Conservation (phyloP, 2,797 vertebrate genomes). For the Cryptoprocta ferox region DNA sequence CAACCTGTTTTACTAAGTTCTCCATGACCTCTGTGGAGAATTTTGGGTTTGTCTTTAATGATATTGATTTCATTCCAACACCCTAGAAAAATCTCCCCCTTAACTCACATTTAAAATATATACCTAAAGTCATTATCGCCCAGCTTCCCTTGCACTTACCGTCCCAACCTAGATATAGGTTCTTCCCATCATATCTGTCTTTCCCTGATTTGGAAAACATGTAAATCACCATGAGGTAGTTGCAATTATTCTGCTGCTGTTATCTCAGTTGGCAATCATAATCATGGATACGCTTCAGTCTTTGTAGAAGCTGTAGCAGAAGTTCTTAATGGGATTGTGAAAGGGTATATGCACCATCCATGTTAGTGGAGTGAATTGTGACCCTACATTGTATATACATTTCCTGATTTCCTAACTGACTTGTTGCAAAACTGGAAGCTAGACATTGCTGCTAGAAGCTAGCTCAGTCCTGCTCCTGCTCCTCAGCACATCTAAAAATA, state of each 20-base stretch:
- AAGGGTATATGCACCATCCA: background rate
- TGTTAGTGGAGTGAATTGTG: background rate
- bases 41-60: background rate
- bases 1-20: background rate
- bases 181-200: background rate
- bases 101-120: background rate
- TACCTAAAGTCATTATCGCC: background rate
- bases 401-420: background rate
- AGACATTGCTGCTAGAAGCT: background rate
- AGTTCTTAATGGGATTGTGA: background rate
- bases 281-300: background rate
- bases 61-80: conserved; percentile 11
- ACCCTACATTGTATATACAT: background rate
- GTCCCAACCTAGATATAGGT: background rate
- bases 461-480: background rate
- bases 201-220: background rate
- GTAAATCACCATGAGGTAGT: background rate
- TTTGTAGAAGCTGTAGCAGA: background rate
- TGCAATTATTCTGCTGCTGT: background rate
- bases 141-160: background rate
- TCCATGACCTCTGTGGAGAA: background rate
- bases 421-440: background rate
- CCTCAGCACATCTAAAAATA: background rate
- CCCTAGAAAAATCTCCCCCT: background rate
- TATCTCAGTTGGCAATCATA: background rate